Evolutionary conservation across 1,140 invertebrate species (phyloP), one percentile per base, ranked within the genome.

Genomic region (Bombus cullumanus): DNA sequence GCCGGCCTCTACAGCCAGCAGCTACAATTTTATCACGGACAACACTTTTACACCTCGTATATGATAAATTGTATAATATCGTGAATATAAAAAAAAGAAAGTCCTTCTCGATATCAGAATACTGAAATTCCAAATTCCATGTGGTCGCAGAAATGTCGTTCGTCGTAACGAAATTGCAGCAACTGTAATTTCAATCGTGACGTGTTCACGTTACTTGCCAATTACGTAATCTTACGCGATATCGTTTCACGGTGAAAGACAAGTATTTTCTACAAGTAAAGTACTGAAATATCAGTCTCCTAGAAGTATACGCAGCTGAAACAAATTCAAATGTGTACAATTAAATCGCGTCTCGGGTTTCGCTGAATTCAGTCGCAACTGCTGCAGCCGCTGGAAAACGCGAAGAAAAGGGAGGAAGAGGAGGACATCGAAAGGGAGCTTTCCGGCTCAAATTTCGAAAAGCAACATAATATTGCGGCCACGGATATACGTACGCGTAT

Each of bases 391-490:
- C n/a, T 34, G 71, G 3, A 43, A 43, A 75, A 43, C n/a, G 18
- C 71, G 57, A 64, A 31, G 57, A 47, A 64, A 47, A 64, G 57
- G 34, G 71, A 28, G 47, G 5, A 53, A 22, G 18, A 22, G 47
- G 47, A 53, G 47, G 47, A 53, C 47, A 53, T 53, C 47, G 53
- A 62, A 88, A 83, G 75, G 69, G 75, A 47, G 34, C 18, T 66
- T 73, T n/a, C 66, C 47, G 31, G 75, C 31, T 62, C 31, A 25
- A 83, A 73, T 83, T 86, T 86, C 80, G 71, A 83, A 89, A 83
- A 83, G 88, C 80, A 72, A 47, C 76, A 85, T 83, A 89, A 89
- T 89, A 89, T 86, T 39, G 83, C 87, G 75, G 53, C 37, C 62
- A 34, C n/a, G 31, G 8, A 34, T 34, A 34, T 34, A 72, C 57